Percentiles rank a stretch among this genome's conserved stretches.
Conservation (phyloP, 37 sponge, comb jelly and placozoan species). For the Dysidea cf. avara region DNA sequence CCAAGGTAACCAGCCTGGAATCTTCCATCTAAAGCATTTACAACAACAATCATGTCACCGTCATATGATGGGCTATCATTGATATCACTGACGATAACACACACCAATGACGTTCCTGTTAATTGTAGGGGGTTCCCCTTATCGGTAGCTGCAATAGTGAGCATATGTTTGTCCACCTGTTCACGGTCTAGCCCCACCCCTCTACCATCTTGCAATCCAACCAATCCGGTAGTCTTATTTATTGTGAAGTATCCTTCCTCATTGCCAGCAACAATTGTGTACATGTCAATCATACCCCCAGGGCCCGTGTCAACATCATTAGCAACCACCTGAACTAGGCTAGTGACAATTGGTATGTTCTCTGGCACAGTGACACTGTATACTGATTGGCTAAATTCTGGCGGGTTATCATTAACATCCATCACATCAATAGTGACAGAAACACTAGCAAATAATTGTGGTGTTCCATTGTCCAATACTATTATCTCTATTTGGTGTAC, state of each 20-base stretch:
- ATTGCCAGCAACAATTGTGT: constrained; percentile 26
- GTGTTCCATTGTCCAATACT: constrained; percentile 40
- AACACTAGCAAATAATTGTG: constrained; percentile 16
- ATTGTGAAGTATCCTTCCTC: constrained; percentile 10
- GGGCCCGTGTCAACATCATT: constrained; percentile 53
- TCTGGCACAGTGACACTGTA: constrained; percentile 30
- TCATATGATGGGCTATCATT: constrained; percentile 55
- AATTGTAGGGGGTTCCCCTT: constrained; percentile 8
- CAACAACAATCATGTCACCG: constrained; percentile 28
- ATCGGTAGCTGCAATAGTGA: constrained; percentile 48
- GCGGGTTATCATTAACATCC: constrained; percentile 59
- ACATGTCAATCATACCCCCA: constrained; percentile 26
- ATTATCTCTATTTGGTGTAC: constrained; percentile 20
- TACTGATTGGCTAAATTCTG: constrained; percentile 17
- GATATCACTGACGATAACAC: constrained; percentile 38
- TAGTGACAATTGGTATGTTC: neutral
- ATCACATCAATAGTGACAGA: constrained; percentile 22
- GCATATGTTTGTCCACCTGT: neutral
- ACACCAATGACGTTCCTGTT: constrained; percentile 33
- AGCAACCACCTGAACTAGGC: constrained; percentile 27
- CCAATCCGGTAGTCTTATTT: constrained; percentile 19
- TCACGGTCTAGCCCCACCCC: constrained; percentile 33
- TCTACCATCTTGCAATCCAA: constrained; percentile 3
- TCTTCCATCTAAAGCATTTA: constrained; percentile 13
- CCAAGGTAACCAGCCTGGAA: constrained; percentile 12